phyloP scores from a whole-genome alignment of 2,888 invertebrate genomes.

The Eristalis intricaria region DNA sequence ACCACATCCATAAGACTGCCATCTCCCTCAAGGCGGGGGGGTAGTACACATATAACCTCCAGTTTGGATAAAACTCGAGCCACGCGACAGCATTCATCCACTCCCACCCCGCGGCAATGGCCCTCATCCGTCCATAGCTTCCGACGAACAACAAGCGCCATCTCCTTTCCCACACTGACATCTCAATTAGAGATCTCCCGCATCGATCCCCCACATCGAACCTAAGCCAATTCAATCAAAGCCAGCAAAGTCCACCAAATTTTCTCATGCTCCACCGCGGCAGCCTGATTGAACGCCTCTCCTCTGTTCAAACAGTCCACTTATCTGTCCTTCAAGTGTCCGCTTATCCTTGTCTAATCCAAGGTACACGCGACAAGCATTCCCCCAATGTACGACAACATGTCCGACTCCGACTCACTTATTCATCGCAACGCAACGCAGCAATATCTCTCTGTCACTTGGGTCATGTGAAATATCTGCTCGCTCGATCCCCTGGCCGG shows the following conservation, averaged over 20 bases:
- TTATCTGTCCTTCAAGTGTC: constrained; percentile 18
- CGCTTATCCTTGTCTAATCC: constrained; percentile 2
- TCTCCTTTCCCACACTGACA: not conserved
- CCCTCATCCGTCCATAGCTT: too few relatives aligned
- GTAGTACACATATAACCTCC: too few relatives aligned
- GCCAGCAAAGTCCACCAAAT: too few relatives aligned
- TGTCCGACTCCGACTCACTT: constrained; percentile 55
- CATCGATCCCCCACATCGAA: not conserved
- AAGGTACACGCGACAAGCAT: constrained; percentile 41
- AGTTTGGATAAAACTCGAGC: too few relatives aligned
- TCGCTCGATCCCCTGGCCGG: constrained; percentile 11
- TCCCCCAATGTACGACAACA: constrained; percentile 55
- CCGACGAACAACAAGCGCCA: too few relatives aligned
- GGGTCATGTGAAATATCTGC: constrained; percentile 62
- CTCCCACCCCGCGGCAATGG: too few relatives aligned
- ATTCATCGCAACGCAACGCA: constrained; percentile 39
- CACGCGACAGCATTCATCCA: too few relatives aligned
- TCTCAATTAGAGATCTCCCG: not conserved
- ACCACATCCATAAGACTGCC: too few relatives aligned
- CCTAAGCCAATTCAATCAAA: too few relatives aligned
- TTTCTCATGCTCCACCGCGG: not conserved
- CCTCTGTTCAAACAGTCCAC: not conserved
- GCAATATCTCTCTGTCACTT: constrained; percentile 68
- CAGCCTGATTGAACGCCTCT: not conserved
- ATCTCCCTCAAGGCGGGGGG: too few relatives aligned